Conservation (phyloP, 2,888 invertebrate genomes). For the Stomorhina lunata region DNA sequence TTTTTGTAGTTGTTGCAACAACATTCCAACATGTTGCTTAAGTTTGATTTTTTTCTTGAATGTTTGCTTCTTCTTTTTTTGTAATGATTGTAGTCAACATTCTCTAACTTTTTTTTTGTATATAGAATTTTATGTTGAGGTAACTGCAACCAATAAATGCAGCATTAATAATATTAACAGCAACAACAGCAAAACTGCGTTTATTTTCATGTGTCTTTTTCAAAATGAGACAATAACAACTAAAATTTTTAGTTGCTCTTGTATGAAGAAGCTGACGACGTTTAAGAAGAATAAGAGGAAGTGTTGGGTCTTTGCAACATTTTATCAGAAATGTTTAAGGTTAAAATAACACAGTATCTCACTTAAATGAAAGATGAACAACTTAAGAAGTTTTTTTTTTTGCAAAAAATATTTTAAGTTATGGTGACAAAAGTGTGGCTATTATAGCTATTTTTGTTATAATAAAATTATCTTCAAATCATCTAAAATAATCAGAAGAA, state of each 20-base stretch:
- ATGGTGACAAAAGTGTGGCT: not conserved
- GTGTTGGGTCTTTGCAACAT: constrained; percentile 43
- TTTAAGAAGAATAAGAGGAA: not conserved
- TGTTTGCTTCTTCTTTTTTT: not conserved
- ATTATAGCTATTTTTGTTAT: not conserved
- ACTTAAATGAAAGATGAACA: not conserved
- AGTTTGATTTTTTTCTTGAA: constrained; percentile 13
- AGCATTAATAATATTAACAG: too few relatives aligned
- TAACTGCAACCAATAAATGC: too few relatives aligned
- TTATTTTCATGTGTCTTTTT: constrained; percentile 1
- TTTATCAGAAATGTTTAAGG: constrained; percentile 32
- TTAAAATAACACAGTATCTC: constrained; percentile 7
- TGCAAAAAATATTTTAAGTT: not conserved
- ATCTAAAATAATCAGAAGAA: too few relatives aligned
- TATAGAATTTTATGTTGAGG: constrained; percentile 12
- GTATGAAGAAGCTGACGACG: not conserved
- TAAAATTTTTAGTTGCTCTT: constrained; percentile 2
- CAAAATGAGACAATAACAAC: not conserved
- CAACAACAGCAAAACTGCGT: constrained; percentile 22
- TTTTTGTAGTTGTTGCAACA: constrained; percentile 61
- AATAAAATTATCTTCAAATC: too few relatives aligned
- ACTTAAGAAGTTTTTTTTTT: not conserved
- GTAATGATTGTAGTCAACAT: not conserved
- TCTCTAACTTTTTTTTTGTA: constrained; percentile 32
- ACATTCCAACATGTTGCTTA: constrained; percentile 67